Percentiles rank a stretch among this genome's conserved stretches.
These are phyloP conservation scores for Chymomyza costata DNA, from an alignment of 1,140 invertebrate species.

Conservation along the genomic window DNA sequence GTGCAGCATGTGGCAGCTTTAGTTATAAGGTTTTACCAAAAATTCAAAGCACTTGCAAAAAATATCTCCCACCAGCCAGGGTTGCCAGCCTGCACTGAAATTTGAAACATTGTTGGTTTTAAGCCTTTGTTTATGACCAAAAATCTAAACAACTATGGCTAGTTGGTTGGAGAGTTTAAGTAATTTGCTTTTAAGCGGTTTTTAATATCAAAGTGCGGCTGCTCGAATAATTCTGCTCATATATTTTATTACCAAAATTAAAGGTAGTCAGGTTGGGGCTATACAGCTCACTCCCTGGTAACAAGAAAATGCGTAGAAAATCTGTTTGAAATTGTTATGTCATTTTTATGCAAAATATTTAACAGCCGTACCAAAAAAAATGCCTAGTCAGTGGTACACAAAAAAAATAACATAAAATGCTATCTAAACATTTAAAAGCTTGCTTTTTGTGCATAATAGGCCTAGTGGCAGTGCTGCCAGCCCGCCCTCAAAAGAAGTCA, in stretches of 20 bases:
- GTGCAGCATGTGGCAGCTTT: too few relatives aligned
- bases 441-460: slow-evolving; percentile 47
- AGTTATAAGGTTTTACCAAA: too few relatives aligned
- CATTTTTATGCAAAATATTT: slow-evolving; percentile 65
- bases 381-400: slow-evolving; percentile 15
- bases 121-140: slow-evolving; percentile 20
- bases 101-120: slow-evolving; percentile 39
- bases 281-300: too few relatives aligned
- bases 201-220: slow-evolving; percentile 54
- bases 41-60: too few relatives aligned
- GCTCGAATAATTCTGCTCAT: slow-evolving; percentile 30
- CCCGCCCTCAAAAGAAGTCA: slow-evolving; percentile 52
- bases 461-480: slow-evolving; percentile 15
- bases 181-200: slow-evolving; percentile 63
- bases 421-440: slow-evolving; percentile 61
- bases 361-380: slow-evolving; percentile 21
- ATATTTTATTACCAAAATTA: slow-evolving; percentile 43
- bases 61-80: too few relatives aligned
- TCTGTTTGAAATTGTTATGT: slow-evolving; percentile 69
- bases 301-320: slow-evolving; percentile 45
- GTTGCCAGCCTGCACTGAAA: too few relatives aligned
- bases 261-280: slow-evolving; percentile 6
- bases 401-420: slow-evolving; percentile 21
- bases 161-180: slow-evolving; percentile 28
- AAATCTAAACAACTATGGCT: background rate